Conservation (phyloP, 1,140 invertebrate species). For the Dinoponera quadriceps region DNA sequence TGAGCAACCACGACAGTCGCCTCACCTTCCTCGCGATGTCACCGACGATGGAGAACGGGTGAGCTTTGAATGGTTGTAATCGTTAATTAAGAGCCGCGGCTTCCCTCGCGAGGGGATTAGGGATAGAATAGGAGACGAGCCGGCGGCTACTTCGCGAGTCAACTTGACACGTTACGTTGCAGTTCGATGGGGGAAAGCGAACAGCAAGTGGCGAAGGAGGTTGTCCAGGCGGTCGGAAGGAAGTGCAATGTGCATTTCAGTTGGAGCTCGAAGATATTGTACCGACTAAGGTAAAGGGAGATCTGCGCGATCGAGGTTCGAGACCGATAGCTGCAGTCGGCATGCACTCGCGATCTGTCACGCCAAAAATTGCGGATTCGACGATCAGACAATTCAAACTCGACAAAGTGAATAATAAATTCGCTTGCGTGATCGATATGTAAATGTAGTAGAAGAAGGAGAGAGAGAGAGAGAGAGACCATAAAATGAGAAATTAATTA, state of each 20-base stretch:
- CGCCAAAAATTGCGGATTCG: background rate
- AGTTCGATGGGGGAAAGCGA: conserved; percentile 73
- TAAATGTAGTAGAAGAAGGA: no score
- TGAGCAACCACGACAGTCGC: conserved; percentile 69
- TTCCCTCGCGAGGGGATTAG: background rate
- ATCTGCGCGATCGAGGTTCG: background rate
- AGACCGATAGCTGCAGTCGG: background rate
- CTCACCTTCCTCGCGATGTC: conserved; percentile 80
- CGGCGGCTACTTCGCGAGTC: background rate
- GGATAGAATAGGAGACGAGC: background rate
- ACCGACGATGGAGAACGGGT: conserved; percentile 77
- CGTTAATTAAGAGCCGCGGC: no score
- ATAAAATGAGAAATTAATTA: no score
- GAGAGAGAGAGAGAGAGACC: no score
- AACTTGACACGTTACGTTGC: conserved; percentile 4
- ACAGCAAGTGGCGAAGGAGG: conserved; percentile 76
- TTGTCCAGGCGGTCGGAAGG: conserved; percentile 78
- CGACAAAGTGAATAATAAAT: no score
- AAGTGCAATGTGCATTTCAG: conserved; percentile 71
- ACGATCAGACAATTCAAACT: background rate
- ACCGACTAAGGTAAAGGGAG: conserved; percentile 74
- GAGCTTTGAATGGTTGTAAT: background rate
- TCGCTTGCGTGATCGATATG: no score
- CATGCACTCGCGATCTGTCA: background rate
- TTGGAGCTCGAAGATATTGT: conserved; percentile 76